A percentile compares a stretch with the other conserved stretches of the same genome.
Conservation (phyloP, 2,797 vertebrate species). For the Tokudaia tokunoshimensis region DNA sequence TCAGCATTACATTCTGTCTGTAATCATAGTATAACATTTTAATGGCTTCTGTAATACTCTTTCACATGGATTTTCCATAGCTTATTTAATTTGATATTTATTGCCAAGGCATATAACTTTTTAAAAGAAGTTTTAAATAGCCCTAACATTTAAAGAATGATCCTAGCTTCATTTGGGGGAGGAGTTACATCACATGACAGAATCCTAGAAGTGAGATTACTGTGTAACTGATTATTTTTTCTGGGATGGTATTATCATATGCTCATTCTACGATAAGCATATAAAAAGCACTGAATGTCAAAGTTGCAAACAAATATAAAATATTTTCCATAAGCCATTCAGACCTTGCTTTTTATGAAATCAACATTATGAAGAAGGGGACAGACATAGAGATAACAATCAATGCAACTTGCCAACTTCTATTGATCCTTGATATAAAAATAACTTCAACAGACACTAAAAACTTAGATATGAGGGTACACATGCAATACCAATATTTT, state of each 20-base stretch:
- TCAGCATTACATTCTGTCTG: constrained; percentile 8
- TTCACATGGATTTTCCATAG: background rate
- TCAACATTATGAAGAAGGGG: background rate
- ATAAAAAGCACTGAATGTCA: background rate
- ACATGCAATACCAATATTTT: background rate
- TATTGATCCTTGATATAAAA: background rate
- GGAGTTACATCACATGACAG: constrained; percentile 12
- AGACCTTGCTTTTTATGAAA: constrained; percentile 29
- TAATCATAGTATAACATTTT: constrained; percentile 33
- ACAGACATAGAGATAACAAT: background rate
- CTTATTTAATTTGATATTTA: constrained; percentile 15
- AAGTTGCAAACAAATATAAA: constrained; percentile 4
- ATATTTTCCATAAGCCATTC: background rate
- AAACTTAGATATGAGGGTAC: background rate
- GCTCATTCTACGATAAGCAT: background rate
- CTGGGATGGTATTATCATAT: background rate
- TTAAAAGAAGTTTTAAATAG: constrained; percentile 30
- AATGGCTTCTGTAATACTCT: background rate
- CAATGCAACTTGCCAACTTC: background rate
- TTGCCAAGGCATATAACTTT: background rate
- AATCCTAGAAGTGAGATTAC: constrained; percentile 35
- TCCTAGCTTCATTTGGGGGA: constrained; percentile 18
- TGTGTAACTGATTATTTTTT: constrained; percentile 52
- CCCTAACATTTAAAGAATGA: background rate
- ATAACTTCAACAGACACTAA: background rate